Evolutionary conservation across 2,113 vertebrate species (phyloP).

Genomic region (Sapayoa aenigma): DNA sequence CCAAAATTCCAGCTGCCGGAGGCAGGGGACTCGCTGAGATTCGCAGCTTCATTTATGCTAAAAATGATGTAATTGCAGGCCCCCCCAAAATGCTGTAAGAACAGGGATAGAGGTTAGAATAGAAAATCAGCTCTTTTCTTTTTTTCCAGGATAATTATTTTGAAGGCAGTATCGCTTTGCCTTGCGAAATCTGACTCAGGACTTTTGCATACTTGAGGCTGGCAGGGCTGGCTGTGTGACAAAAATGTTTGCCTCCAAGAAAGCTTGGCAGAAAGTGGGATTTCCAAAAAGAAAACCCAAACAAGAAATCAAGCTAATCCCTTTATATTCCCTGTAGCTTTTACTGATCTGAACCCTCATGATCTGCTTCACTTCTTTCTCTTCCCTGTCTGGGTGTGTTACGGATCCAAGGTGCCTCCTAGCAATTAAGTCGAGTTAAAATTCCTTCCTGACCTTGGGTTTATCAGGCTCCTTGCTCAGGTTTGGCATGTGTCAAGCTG

Average conservation of each 20-base stretch:
- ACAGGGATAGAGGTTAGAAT: not conserved
- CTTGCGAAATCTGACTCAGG: slow-evolving; percentile 26
- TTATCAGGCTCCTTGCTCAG: not conserved
- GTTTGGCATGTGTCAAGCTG: slow-evolving; percentile 30
- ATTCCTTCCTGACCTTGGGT: slow-evolving; percentile 32
- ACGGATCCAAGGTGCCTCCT: not conserved
- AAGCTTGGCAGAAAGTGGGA: not conserved
- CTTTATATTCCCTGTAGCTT: not conserved
- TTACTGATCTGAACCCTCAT: not conserved
- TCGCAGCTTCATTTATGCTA: accelerated
- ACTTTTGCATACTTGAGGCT: slow-evolving; percentile 12
- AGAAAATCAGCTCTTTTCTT: not conserved
- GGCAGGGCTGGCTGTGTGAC: slow-evolving; percentile 13
- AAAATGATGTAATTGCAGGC: not conserved
- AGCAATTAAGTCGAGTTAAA: not conserved
- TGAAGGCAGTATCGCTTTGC: not conserved
- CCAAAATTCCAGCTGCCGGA: not conserved
- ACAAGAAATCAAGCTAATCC: not conserved
- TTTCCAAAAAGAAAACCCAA: not conserved
- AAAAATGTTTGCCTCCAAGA: slow-evolving; percentile 9
- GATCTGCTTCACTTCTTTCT: not conserved
- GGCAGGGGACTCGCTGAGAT: not conserved
- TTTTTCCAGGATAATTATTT: not conserved
- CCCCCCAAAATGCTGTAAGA: not conserved
- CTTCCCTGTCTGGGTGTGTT: not conserved